Evolutionary conservation across 2,888 invertebrate species (phyloP), one percentile per base, ranked within the genome.

Genomic region (Eledona agricola): DNA sequence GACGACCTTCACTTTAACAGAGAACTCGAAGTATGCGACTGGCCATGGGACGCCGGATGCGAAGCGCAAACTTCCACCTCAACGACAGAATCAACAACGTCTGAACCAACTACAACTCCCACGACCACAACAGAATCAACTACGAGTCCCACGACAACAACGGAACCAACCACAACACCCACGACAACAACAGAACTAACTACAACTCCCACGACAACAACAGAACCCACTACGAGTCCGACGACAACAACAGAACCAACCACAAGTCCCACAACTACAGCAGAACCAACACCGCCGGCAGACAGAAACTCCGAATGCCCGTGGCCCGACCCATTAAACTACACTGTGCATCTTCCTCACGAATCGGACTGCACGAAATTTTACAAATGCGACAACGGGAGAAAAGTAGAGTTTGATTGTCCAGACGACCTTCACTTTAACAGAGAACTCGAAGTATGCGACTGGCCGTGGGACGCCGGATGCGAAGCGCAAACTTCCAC

Each of bases 361-460:
- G 57, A 60, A 47, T 40, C 28, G 4, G 55, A 62, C 29, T 62
- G 60, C 38, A 46, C 34, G 17, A 54, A 51, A 42, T 62, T 58
- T 46, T 62, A 58, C 53, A 54, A 50, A 31, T 62, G 62, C 12
- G 28, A 42, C 12, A 28, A 42, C 15, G 29, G 42, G 11, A 11
- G 7, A 2, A 42, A 42, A 43, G 45, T 58, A 11, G 32, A 34
- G 13, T 28, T 55, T n/a, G 46, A 28, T 12, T 58, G 55, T 25
- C 55, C 55, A 3, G 28, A 32, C 13, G 35, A 13, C 3, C 35
- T 55, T 4, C 40, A 50, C 13, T 58, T 52, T 23, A 53, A 58
- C 25, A 12, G 20, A 37, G 32, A 32, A 11, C 16, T 47, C 6
- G 40, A 51, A 40, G 50, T 56, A 1, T 55, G 58, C 25, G 55